These are phyloP conservation scores for Yoshiicerus persimilis DNA, from an alignment of 1,140 invertebrate genomes.

Conservation along the genomic window DNA sequence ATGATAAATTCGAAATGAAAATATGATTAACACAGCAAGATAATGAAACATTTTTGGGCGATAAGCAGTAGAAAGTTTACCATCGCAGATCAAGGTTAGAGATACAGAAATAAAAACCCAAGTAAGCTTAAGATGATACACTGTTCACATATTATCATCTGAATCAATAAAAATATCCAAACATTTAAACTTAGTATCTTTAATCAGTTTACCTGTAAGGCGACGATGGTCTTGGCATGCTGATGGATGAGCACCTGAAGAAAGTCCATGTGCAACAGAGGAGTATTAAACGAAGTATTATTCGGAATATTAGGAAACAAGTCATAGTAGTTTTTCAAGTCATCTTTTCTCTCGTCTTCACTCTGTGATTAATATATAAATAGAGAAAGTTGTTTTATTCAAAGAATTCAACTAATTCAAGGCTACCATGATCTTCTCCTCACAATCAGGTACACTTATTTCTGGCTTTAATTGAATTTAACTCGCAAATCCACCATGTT, in stretches of 20 bases:
- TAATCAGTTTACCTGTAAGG: conserved; percentile 41
- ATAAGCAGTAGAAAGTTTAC: not conserved
- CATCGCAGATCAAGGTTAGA: not conserved
- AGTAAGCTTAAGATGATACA: too few relatives aligned
- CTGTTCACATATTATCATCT: too few relatives aligned
- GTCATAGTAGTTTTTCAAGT: conserved; percentile 22
- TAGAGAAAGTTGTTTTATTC: not conserved
- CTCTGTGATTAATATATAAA: not conserved
- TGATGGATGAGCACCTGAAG: conserved; percentile 49
- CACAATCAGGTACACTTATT: not conserved
- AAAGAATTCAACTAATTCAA: not conserved
- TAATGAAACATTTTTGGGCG: not conserved
- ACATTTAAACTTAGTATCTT: not conserved
- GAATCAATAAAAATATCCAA: not conserved
- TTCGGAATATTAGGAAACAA: conserved; percentile 17
- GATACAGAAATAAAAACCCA: not conserved
- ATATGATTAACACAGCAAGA: not conserved
- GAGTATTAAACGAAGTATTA: conserved; percentile 27
- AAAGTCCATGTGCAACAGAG: conserved; percentile 48
- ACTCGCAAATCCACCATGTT: not conserved
- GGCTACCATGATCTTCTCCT: not conserved
- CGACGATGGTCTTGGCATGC: conserved; percentile 49
- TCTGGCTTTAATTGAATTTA: not conserved
- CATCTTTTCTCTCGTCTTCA: conserved; percentile 19
- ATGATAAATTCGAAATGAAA: not conserved